Evolutionary conservation across 2,888 invertebrate species (phyloP).

Genomic region (Bellardia pandia): DNA sequence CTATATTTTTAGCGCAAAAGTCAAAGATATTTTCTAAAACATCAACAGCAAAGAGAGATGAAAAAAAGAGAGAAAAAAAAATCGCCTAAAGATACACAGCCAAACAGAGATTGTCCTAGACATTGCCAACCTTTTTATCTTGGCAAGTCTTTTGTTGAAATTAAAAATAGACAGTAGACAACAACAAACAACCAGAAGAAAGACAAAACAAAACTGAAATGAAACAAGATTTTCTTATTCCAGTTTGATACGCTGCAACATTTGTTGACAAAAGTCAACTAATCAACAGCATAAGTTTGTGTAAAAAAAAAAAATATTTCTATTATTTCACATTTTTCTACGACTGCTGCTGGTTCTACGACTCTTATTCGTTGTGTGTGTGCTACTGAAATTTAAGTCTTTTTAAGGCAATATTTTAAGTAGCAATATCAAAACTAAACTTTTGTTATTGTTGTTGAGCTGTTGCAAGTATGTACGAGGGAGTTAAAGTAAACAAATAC

Average conservation of each 20-base stretch:
- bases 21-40: neutral
- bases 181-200: neutral
- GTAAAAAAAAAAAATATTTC: neutral
- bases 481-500: slow-evolving; percentile 41
- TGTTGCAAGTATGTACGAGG: slow-evolving; percentile 42
- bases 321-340: slow-evolving; percentile 39
- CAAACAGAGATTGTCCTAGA: slow-evolving; percentile 61
- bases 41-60: neutral
- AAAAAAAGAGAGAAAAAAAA: slow-evolving; percentile 3
- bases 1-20: neutral
- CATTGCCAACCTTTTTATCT: slow-evolving; percentile 60
- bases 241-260: slow-evolving; percentile 62
- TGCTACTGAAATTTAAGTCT: slow-evolving; percentile 41
- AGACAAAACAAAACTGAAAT: neutral
- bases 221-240: slow-evolving; percentile 61
- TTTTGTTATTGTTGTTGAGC: neutral
- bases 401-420: slow-evolving; percentile 43
- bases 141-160: slow-evolving; percentile 43
- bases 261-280: slow-evolving; percentile 68
- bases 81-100: slow-evolving; percentile 56
- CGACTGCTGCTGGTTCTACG: neutral
- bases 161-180: slow-evolving; percentile 3
- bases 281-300: slow-evolving; percentile 67
- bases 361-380: neutral
- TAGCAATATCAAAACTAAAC: slow-evolving; percentile 60